Evolutionary conservation across 2,888 invertebrate genomes (phyloP), one percentile per base, ranked within the genome.

Genomic region (Himalopsyche anomala): DNA sequence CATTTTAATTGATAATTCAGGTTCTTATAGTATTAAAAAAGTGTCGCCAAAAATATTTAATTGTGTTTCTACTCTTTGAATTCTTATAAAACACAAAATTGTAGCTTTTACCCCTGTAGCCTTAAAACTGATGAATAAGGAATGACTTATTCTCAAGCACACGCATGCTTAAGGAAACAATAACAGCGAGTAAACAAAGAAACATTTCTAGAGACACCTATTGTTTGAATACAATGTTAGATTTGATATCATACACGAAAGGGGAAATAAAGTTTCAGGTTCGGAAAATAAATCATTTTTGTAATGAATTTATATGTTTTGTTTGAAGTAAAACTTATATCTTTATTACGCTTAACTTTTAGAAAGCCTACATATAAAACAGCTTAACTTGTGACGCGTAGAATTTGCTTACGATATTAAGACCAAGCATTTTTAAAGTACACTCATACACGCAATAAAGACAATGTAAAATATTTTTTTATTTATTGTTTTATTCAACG

Each of bases 121-220:
- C 56, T 19, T 38, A 80, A 19, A 80, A 45, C 82, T 87, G 84
- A 83, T 83, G 85, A 80, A 87, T 87, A 83, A 85, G 81, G 83
- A 36, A 85, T 40, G 83, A 81, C 81, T 62, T 84, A 45, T 83
- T 40, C 42, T 74, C 84, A 81, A 40, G 55, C 84, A 80, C 84
- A 87, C 87, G 84, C 86, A 84, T 84, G 87, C 81, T 84, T 79
- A 81, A 83, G 82, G 82, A 87, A 84, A 87, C 87, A 87, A 87
- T 86, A 86, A 82, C 86, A 85, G 81, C 38, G 38, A 82, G 56
- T 55, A 86, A 87, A 87, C 87, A 86, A 86, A 84, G 86, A 84
- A 85, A 85, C 84, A 87, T 82, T 86, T 83, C 45, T 81, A 81
- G 74, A 86, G 86, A 84, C 86, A 86, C 84, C 86, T 84, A 86